Evolutionary conservation across 2,113 vertebrate genomes (phyloP).

Genomic region (Lota lota): DNA sequence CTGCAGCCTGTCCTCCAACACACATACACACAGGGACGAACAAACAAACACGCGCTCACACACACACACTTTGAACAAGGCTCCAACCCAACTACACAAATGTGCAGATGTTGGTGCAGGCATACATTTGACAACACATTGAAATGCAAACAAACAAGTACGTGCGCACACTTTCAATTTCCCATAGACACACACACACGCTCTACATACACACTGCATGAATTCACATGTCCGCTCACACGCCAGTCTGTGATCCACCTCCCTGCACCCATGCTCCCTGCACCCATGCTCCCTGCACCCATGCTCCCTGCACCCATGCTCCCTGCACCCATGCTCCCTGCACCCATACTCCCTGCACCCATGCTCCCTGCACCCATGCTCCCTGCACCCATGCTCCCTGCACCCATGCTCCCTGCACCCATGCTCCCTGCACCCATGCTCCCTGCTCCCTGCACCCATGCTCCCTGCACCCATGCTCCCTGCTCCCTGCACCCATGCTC

Average conservation of each 20-base stretch:
- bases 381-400: too few relatives aligned
- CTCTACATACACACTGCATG: slow-evolving; percentile 5
- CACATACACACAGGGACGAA: background rate
- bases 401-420: too few relatives aligned
- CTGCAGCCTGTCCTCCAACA: slow-evolving; percentile 9
- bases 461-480: too few relatives aligned
- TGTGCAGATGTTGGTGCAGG: background rate
- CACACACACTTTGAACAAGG: background rate
- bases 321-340: too few relatives aligned
- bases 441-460: too few relatives aligned
- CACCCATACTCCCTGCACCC: too few relatives aligned
- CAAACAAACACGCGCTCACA: background rate
- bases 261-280: too few relatives aligned
- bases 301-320: too few relatives aligned
- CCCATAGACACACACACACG: background rate
- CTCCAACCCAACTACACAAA: background rate
- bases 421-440: too few relatives aligned
- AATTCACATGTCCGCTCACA: slow-evolving; percentile 20
- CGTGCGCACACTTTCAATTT: background rate
- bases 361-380: too few relatives aligned
- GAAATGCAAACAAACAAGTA: background rate
- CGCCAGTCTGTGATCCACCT: slow-evolving; percentile 36
- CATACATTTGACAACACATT: slow-evolving; percentile 1
- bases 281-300: too few relatives aligned
- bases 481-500: too few relatives aligned